phyloP scores from a whole-genome alignment of 2,797 vertebrate species.

The Propithecus deckenii region DNA sequence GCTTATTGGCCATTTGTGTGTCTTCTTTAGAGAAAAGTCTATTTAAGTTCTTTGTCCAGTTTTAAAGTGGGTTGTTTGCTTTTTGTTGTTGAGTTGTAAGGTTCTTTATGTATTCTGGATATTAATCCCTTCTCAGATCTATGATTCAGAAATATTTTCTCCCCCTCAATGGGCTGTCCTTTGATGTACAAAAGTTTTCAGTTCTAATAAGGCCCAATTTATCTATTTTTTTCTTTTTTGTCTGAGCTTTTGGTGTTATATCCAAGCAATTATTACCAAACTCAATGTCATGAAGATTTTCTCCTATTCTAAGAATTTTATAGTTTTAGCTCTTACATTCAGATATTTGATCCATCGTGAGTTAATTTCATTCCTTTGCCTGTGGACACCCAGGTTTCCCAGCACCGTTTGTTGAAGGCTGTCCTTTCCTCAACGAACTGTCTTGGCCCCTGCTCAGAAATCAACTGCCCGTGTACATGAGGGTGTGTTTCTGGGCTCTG shows the following conservation, averaged over 20 bases:
- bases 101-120: neutral
- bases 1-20: neutral
- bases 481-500: neutral
- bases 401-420: neutral
- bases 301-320: neutral
- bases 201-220: neutral
- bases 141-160: neutral
- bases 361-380: neutral
- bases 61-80: neutral
- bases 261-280: neutral
- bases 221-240: neutral
- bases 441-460: neutral
- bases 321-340: neutral
- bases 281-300: neutral
- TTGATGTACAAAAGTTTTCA: neutral
- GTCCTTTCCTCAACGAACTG: neutral
- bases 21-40: neutral
- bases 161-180: neutral
- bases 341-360: neutral
- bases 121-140: neutral
- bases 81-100: neutral
- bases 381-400: no score
- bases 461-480: no score
- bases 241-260: neutral
- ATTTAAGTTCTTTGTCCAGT: neutral